A percentile compares a stretch with the other conserved stretches of the same genome.
Evolutionary conservation across 2,888 invertebrate species (phyloP).

Genomic region (Autographa pulchrina): DNA sequence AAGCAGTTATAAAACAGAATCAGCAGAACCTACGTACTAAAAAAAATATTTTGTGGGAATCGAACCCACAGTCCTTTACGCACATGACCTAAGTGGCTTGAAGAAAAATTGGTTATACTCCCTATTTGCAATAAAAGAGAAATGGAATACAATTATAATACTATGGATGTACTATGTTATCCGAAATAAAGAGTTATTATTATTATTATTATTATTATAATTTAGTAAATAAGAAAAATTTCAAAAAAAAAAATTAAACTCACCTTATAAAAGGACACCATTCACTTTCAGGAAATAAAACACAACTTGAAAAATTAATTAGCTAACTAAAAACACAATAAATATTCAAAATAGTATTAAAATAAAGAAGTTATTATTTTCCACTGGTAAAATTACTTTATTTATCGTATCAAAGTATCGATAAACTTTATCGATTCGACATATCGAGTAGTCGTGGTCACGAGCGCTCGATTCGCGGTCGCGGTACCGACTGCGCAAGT

Average conservation of each 20-base stretch:
- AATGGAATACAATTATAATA: no score
- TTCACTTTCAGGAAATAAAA: constrained; percentile 45
- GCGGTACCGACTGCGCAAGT: constrained; percentile 27
- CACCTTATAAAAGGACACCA: constrained; percentile 55
- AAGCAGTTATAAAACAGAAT: neutral
- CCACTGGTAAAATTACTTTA: constrained; percentile 25
- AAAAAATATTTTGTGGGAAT: neutral
- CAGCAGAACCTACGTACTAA: neutral
- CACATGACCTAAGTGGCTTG: neutral
- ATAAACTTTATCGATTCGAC: constrained; percentile 45
- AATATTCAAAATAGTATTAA: constrained; percentile 11
- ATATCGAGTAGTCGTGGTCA: constrained; percentile 35
- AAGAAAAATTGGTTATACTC: no score
- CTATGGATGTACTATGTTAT: no score
- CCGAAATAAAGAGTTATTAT: no score
- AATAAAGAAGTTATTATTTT: constrained; percentile 11
- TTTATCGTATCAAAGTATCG: constrained; percentile 25
- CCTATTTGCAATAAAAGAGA: no score
- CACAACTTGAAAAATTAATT: constrained; percentile 17
- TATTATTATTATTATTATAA: no score
- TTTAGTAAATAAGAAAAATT: no score
- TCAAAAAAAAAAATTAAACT: constrained; percentile 25
- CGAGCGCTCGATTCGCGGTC: constrained; percentile 32
- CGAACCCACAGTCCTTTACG: neutral
- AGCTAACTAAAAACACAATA: constrained; percentile 7